A percentile compares a stretch with the other conserved stretches of the same genome.
Conservation (phyloP, 2,797 vertebrate genomes). For the Menidia menidia region DNA sequence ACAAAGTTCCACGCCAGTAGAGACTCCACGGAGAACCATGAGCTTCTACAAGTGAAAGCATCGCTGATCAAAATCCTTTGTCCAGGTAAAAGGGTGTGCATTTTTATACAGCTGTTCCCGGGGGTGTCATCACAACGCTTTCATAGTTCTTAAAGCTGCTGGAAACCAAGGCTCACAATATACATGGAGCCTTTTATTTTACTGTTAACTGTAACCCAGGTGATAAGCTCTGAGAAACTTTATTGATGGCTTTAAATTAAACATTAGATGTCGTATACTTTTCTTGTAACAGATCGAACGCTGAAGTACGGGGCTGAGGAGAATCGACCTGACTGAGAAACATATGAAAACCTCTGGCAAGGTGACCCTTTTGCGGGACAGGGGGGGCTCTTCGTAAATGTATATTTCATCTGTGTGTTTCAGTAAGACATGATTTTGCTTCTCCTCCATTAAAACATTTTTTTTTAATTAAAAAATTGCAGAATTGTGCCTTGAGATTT, state of each 20-base stretch:
- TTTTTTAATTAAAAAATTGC: not conserved
- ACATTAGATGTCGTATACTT: not conserved
- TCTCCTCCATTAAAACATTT: not conserved
- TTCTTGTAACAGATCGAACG: constrained; percentile 41
- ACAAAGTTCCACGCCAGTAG: constrained; percentile 81
- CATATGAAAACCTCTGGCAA: not conserved
- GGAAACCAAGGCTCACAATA: no score
- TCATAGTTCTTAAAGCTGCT: no score
- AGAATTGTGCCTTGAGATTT: not conserved
- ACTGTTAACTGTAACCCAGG: no score
- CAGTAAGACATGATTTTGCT: not conserved
- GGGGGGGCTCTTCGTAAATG: not conserved
- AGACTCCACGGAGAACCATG: constrained; percentile 76
- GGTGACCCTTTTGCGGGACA: rapidly evolving
- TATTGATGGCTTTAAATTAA: not conserved
- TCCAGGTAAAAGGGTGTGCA: constrained; percentile 75
- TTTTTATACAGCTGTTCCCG: not conserved
- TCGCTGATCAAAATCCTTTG: constrained; percentile 77
- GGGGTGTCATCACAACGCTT: not conserved
- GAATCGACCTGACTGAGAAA: constrained; percentile 1
- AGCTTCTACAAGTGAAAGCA: constrained; percentile 83
- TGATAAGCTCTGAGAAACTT: no score
- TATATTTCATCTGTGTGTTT: not conserved
- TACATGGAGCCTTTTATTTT: no score
- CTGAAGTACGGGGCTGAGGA: constrained; percentile 40